Evolutionary conservation across 1,140 invertebrate genomes (phyloP).

Genomic region (Diprion similis): DNA sequence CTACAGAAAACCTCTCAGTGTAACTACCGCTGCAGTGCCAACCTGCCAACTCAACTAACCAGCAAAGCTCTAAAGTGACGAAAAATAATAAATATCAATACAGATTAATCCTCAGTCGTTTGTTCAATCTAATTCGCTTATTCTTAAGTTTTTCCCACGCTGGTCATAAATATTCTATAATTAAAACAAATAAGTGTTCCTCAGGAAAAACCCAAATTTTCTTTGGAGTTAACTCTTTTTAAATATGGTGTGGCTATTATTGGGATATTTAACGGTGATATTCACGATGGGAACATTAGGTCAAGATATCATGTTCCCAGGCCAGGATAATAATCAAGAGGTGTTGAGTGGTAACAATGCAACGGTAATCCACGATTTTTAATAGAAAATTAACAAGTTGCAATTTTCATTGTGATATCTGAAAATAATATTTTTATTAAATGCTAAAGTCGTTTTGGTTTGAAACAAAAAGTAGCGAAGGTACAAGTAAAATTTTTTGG

Average conservation of each 20-base stretch:
- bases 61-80: too few relatives aligned
- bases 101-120: too few relatives aligned
- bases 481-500: background rate
- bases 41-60: background rate
- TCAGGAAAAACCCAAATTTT: too few relatives aligned
- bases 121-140: too few relatives aligned
- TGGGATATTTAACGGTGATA: constrained; percentile 19
- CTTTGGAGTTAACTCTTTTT: background rate
- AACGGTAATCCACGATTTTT: constrained; percentile 36
- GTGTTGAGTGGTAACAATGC: constrained; percentile 31
- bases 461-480: background rate
- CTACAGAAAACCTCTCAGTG: background rate
- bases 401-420: constrained; percentile 1
- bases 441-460: too few relatives aligned
- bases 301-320: constrained; percentile 44
- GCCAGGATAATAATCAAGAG: constrained; percentile 29
- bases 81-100: too few relatives aligned
- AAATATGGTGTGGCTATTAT: constrained; percentile 33
- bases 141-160: too few relatives aligned
- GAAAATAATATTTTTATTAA: background rate
- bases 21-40: background rate
- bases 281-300: constrained; percentile 24
- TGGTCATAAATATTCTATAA: too few relatives aligned
- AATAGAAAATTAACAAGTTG: too few relatives aligned
- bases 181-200: too few relatives aligned